Base-by-base conservation (phyloP, 2,888 invertebrate genomes). In the Synanthedon formicaeformis region DNA sequence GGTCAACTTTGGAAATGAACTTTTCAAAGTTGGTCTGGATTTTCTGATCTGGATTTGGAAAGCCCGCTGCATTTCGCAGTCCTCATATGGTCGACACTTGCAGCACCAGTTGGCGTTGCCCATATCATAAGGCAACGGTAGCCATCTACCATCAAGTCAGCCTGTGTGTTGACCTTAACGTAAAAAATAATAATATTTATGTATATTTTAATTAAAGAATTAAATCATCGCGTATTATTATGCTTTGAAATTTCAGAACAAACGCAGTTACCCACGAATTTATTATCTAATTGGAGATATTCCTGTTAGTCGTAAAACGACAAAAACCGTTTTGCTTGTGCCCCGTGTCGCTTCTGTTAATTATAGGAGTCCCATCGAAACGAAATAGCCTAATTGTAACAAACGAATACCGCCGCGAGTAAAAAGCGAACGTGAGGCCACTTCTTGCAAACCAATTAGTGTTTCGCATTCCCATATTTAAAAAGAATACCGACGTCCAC, bases 361-460 rank as follows among this genome's bases (percentile, higher is more conserved):
- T 45, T 45, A 45, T 45, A 45, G 8, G 45, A 6, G 45, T 45
- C 45, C 45, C 45, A 12, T 45, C 45, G 45, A 45, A 14, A 45
- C 45, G 45, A 45, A 45, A 45, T 45, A 13, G 14, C 45, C 45
- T 45, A 45, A 45, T 45, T 45, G 45, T 45, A 13, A 45, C 45
- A 45, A 49, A 49, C 49, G 23, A 18, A 49, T 49, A 23, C 49
- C 49, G 49, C 49, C 49, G 5, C 12, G 23, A 12, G 16, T 18
- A 18, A 49, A 16, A 23, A 49, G 10, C 16, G 49, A 51, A 45
- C 23, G 45, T n/a, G 40, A 48, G 34, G 27, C 48, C 41, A 50
- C 45, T 48, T 40, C 51, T 53, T 51, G 41, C 48, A 27, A 48
- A 51, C 53, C 53, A 54, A 58, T 58, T 56, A 58, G 45, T 51